phyloP scores from a whole-genome alignment of 2,888 invertebrate genomes.

The Epirrita christyi region DNA sequence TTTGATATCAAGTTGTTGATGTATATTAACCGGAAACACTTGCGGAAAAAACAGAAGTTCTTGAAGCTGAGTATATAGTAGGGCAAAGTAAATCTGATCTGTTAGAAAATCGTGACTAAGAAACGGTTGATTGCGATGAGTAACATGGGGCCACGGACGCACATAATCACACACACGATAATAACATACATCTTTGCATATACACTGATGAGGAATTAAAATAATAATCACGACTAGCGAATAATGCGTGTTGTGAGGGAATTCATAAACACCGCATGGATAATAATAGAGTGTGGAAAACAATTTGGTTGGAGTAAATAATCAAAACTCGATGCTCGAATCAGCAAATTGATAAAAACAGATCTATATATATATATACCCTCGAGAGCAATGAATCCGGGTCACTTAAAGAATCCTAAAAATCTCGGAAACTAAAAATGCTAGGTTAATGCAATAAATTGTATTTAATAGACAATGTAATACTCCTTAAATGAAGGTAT shows the following conservation, averaged over 20 bases:
- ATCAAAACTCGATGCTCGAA: no score
- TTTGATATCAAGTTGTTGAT: background rate
- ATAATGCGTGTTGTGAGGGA: conserved; percentile 18
- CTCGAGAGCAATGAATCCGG: no score
- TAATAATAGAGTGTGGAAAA: conserved; percentile 14
- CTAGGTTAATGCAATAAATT: no score
- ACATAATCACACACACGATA: conserved; percentile 50
- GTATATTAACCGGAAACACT: conserved; percentile 26
- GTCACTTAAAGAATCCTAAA: no score
- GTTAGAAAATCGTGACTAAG: conserved; percentile 54
- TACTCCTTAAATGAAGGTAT: no score
- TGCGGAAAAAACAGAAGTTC: conserved; percentile 25
- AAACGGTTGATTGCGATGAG: conserved; percentile 48
- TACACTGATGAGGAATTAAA: conserved; percentile 40
- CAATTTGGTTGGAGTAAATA: background rate
- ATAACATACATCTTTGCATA: conserved; percentile 41
- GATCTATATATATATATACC: no score
- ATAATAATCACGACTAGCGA: conserved; percentile 44
- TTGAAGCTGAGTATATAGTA: conserved; percentile 33
- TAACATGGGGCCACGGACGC: conserved; percentile 47
- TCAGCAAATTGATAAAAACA: no score
- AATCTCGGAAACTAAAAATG: no score
- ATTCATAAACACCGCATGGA: conserved; percentile 14
- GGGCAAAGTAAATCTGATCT: conserved; percentile 33
- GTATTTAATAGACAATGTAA: no score